Evolutionary conservation across 2,113 vertebrate species (phyloP).

Genomic region (Pantherophis guttatus): DNA sequence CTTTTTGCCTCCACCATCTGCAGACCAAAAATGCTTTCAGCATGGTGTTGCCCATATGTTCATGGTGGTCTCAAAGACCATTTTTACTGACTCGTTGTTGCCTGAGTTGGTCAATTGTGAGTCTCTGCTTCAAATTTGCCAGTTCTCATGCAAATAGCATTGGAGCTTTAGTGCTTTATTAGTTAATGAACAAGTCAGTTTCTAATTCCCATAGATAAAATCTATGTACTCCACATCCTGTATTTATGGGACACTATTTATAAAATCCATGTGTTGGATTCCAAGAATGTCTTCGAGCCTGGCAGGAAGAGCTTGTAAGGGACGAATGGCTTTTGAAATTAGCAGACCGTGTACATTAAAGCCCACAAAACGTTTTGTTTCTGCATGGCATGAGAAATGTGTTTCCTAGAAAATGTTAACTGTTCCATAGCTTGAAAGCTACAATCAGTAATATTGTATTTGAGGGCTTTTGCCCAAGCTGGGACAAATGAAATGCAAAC

Average conservation of each 20-base stretch:
- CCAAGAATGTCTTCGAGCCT: neutral
- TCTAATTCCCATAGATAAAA: neutral
- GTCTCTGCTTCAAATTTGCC: neutral
- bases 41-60: neutral
- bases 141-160: neutral
- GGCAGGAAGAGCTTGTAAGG: neutral
- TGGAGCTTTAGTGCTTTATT: neutral
- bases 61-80: neutral
- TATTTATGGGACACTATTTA: neutral
- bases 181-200: neutral
- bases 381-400: neutral
- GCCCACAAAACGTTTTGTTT: neutral
- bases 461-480: neutral
- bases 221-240: neutral
- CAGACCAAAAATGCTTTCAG: neutral
- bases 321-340: neutral
- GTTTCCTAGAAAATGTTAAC: neutral
- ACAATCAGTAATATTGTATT: neutral
- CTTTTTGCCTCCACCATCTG: neutral
- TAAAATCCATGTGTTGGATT: neutral
- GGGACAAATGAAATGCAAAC: neutral
- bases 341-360: neutral
- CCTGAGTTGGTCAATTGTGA: neutral
- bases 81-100: neutral
- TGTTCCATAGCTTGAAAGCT: neutral